Base-by-base conservation (phyloP, 1,140 invertebrate species). In the Eriocheir sinensis region DNA sequence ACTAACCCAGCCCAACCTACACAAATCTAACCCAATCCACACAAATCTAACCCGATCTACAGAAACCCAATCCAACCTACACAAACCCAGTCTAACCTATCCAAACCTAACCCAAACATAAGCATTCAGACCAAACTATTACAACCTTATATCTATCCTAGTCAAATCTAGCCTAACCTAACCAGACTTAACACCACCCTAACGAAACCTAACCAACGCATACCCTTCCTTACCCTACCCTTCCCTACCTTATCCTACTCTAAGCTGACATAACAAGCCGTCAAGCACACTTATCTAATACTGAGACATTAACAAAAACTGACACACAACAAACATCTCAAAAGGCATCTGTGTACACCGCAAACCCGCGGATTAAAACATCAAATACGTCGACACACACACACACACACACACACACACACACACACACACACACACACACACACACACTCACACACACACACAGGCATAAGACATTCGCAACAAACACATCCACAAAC, bases 371-470 rank as follows among this genome's bases (percentile, higher is more conserved):
- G n/a, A n/a, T n/a, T n/a, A n/a, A n/a, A n/a, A n/a, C n/a, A n/a
- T n/a, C n/a, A n/a, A n/a, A n/a, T n/a, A n/a, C n/a, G n/a, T n/a
- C n/a, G n/a, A n/a, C n/a, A n/a, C n/a, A 53, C 12, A 17, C 48
- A 53, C 48, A n/a, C 48, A 21, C 12, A 21, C 48, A 53, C 12
- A 53, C 48, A 53, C 48, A 53, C 48, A 53, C 48, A 53, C 48
- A 34, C 80, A 83, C 80, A 83, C 80, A 83, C 80, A 83, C 80
- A 83, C 80, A 83, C 80, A 83, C 80, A 83, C 80, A 86, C 83
- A 86, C 83, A 86, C 30, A 36, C 34, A 36, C 32, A 34, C 83
- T 34, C 83, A 36, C 83, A 86, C 30, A 86, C 83, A 34, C 83
- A 86, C 83, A 2, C n/a, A 86, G 21, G 27, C 83, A 38, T 86